Evolutionary conservation across 2,888 invertebrate species (phyloP), one percentile per base, ranked within the genome.

Genomic region (Ectobius pallidus): DNA sequence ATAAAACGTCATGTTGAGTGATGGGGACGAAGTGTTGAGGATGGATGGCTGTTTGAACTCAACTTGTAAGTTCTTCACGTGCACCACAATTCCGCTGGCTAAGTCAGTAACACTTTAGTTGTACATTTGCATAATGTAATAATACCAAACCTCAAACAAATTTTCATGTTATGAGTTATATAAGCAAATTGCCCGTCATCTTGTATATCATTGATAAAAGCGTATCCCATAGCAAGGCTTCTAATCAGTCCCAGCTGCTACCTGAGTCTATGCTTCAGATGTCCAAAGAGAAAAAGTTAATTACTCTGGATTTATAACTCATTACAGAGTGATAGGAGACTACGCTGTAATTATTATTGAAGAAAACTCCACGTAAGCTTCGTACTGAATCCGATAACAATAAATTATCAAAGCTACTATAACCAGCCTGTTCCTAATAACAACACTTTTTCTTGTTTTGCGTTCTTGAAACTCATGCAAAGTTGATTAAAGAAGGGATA

Each of bases 71-170:
- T 3, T 2, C n/a, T 68, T 22, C 46, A 32, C 55, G 39, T 55
- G n/a, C 22, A 1, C 58, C 25, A 61, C 52, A 52, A 52, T 52
- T 49, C 32, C 61, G n/a, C 34, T 73, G 22, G 20, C 27, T 46
- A 44, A n/a, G n/a, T n/a, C 58, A 44, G n/a, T 34, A 73, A 73
- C 73, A 73, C 73, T 69, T 73, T 71, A 71, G 30, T n/a, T 30
- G 25, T 6, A 39, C 11, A 74, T 74, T 74, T 70, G 61, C 74
- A 74, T 74, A 74, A 74, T 72, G 74, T 72, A 74, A 72, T 74
- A 72, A 74, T 69, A 72, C 44, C 62, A 27, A 72, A 72, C 39
- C 46, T 49, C 62, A 72, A 72, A 69, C 67, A 74, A 72, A 74
- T 58, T 69, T 69, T 63, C 42, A 46, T 39, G 16, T 18, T 25